Base-by-base conservation (phyloP, 2,797 vertebrate genomes). In the Pitangus sulphuratus region DNA sequence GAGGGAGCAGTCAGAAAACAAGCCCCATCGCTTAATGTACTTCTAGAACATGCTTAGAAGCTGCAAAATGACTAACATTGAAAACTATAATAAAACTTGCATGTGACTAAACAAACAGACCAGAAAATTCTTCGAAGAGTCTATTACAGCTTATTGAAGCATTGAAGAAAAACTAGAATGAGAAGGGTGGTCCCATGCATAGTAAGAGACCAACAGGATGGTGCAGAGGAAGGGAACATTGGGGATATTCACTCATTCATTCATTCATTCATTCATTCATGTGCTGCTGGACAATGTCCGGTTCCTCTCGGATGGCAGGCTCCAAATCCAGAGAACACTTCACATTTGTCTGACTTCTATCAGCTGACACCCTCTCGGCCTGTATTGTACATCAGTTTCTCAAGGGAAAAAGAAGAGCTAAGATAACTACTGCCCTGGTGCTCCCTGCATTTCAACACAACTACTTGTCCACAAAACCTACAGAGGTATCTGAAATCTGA, bases 341-440 rank as follows among this genome's bases (percentile, higher is more conserved):
- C 30, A 35, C 78, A 58, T 77, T 50, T 60, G 74, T 66, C 93
- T 95, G 91, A 68, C 81, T 94, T 90, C 92, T 92, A 87, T 97
- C 96, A 95, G 84, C 60, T 58, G 62, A 85, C 95, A 97, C 92
- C 48, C 44, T 77, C 84, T 82, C 70, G 64, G 87, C 75, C 42
- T 64, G 25, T 60, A 84, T 11, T 58, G 47, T 26, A 66, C 71
- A 66, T 24, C 64, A 65, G 64, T 66, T 95, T 95, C 95, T 93
- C 91, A 89, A 79, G 82, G 87, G 71, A 97, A 93, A 96, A 93
- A 87, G 56, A 84, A 93, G 68, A 89, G 60, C 45, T 42, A 35
- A 91, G 94, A 94, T 91, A 95, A 89, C 82, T 53, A 39, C 2
- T 88, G 72, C 79, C 71, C 72, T 39, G 19, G 25, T 80, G 80